phyloP scores from a whole-genome alignment of 2,113 vertebrate genomes.

The Stegastes partitus region DNA sequence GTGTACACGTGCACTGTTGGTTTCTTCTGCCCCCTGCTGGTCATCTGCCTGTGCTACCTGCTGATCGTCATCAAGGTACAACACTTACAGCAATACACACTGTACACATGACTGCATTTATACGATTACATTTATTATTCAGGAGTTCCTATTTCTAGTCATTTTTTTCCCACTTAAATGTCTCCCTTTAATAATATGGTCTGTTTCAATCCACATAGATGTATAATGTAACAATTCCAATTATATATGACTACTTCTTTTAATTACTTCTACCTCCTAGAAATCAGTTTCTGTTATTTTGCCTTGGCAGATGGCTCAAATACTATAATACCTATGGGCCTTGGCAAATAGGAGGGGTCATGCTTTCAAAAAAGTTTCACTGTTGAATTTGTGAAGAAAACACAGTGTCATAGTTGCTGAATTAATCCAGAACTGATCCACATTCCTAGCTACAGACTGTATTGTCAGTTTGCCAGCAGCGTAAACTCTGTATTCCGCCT shows the following conservation, averaged over 20 bases:
- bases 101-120: not conserved
- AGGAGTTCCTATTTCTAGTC: too few species aligned
- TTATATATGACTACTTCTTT: not conserved
- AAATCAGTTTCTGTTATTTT: not conserved
- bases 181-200: too few species aligned
- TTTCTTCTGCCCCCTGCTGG: constrained; percentile 92
- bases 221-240: not conserved
- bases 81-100: not conserved
- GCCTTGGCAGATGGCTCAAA: not conserved
- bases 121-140: too few species aligned
- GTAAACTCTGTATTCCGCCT: not conserved
- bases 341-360: too few species aligned
- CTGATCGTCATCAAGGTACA: constrained; percentile 91
- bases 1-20: constrained; percentile 92
- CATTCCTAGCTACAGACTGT: not conserved
- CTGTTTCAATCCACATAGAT: too few species aligned
- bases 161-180: too few species aligned
- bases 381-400: not conserved
- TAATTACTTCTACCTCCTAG: not conserved
- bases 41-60: constrained; percentile 95
- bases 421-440: not conserved
- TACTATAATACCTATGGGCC: too few species aligned
- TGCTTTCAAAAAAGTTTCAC: not conserved
- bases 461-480: not conserved
- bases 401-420: not conserved